Base-by-base conservation (phyloP, 2,888 invertebrate species). In the Chalcis sispes region DNA sequence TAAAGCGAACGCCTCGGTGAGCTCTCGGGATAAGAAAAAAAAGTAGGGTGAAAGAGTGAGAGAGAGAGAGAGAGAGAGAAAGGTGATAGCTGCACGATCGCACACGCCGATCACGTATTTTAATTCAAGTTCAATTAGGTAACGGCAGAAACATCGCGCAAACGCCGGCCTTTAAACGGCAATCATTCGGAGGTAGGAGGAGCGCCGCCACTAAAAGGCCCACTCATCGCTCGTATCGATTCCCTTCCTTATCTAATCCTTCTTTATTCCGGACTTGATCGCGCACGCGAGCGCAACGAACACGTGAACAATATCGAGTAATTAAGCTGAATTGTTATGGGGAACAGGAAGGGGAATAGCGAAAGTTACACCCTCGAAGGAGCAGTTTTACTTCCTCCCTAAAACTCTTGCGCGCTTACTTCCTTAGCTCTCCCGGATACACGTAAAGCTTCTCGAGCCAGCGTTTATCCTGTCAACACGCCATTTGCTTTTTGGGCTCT, bases 111-210 rank as follows among this genome's bases (percentile, higher is more conserved):
- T 77, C 77, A 77, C 74, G 77, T 75, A 74, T 67, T 75, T 77
- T 74, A 77, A 77, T 77, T 77, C 74, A 29, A 71, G 62, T 77
- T 72, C 71, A 77, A 77, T 77, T 77, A 75, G 74, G 13, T 58
- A 40, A 4, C 42, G 25, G 48, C 13, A 13, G 29, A 32, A 4
- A 20, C 23, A 7, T 27, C 15, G 40, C 8, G 13, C 13, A 42
- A 13, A 15, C n/a, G n/a, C n/a, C 66, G 18, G 56, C 48, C 61
- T 64, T 64, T 69, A 74, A 74, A 74, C 29, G 40, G 56, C 69
- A 48, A 74, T 74, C 62, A 61, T 56, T 36, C 54, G 69, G 40
- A 36, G n/a, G n/a, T n/a, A n/a, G n/a, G n/a, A n/a, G n/a, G n/a
- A n/a, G n/a, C n/a, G n/a, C n/a, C 48, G 13, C 18, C 18, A 13